Conservation (phyloP, 2,888 invertebrate genomes). For the Homarus gammarus region DNA sequence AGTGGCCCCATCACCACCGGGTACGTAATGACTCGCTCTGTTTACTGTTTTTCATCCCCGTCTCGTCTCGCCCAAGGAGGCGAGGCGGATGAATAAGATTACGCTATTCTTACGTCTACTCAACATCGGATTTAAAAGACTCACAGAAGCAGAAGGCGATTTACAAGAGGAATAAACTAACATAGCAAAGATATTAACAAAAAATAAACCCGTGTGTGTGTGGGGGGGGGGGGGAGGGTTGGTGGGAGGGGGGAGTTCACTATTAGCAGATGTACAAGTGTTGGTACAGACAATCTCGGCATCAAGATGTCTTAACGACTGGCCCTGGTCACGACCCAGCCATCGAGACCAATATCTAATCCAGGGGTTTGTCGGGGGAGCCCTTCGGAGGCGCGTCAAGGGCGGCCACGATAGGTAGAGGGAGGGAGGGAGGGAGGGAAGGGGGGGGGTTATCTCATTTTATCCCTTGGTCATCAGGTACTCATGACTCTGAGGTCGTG, state of each 20-base stretch:
- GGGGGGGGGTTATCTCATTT: not conserved
- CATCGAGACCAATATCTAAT: slow-evolving; percentile 48
- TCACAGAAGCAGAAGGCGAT: not conserved
- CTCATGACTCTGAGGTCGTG: too few species aligned
- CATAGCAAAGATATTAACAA: not conserved
- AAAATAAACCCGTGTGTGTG: not conserved
- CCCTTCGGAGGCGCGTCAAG: slow-evolving; percentile 16
- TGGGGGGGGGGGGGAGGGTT: too few species aligned
- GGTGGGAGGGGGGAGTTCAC: too few species aligned
- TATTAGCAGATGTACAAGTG: slow-evolving; percentile 38
- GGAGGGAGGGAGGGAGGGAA: not conserved
- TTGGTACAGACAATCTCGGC: slow-evolving; percentile 31
- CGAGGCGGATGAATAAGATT: slow-evolving; percentile 24
- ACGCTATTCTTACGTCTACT: not conserved
- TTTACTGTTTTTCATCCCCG: not conserved
- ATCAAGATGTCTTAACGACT: slow-evolving; percentile 59
- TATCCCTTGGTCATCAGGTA: not conserved
- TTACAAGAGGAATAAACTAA: not conserved
- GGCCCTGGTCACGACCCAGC: slow-evolving; percentile 40
- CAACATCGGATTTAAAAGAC: not conserved
- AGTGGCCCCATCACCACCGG: not conserved
- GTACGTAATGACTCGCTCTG: slow-evolving; percentile 23
- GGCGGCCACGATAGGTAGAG: not conserved
- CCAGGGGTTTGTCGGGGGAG: slow-evolving; percentile 19
- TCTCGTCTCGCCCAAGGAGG: too few species aligned